Evolutionary conservation across 2,888 invertebrate species (phyloP), one percentile per base, ranked within the genome.

Genomic region (Amphipyra berbera): DNA sequence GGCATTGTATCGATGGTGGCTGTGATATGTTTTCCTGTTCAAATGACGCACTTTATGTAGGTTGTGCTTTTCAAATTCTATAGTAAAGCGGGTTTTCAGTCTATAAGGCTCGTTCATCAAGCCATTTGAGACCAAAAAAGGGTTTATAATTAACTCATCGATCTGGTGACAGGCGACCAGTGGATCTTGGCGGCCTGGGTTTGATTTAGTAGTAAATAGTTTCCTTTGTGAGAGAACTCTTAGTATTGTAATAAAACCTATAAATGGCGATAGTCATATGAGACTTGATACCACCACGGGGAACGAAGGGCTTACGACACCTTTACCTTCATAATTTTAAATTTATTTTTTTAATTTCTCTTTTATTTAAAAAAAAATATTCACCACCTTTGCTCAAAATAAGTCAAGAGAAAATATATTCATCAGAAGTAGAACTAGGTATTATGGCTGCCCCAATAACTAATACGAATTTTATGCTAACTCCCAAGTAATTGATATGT

Each of bases 401-500:
- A 42, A 13, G 6, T 0, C 6, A 46, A 30, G 37, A 54, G 40
- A 33, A 55, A 38, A 55, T 30, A 1, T 21, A 7, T 15, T n/a
- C 48, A 57, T 63, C 49, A 50, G 40, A 46, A 47, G 12, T 10
- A 14, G 37, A 12, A 41, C 54, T 47, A 55, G 14, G 14, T 46
- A 44, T 41, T 42, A 44, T 41, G 10, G 13, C 59, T 40, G 61
- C 48, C 71, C 73, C 79, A 65, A 57, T 63, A 67, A 84, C 71
- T 72, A 73, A 83, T 83, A 64, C 33, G 61, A 45, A 74, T 75
- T 78, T 81, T 81, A 84, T 83, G 82, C 67, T 72, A 80, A 77
- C 63, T 68, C 63, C 61, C 65, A 52, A 58, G 68, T 82, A 82
- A 84, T 82, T 82, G 81, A 80, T 82, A 79, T 64, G 68, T 62